Base-by-base conservation (phyloP, 2,888 invertebrate genomes). In the Salpingus planirostris region DNA sequence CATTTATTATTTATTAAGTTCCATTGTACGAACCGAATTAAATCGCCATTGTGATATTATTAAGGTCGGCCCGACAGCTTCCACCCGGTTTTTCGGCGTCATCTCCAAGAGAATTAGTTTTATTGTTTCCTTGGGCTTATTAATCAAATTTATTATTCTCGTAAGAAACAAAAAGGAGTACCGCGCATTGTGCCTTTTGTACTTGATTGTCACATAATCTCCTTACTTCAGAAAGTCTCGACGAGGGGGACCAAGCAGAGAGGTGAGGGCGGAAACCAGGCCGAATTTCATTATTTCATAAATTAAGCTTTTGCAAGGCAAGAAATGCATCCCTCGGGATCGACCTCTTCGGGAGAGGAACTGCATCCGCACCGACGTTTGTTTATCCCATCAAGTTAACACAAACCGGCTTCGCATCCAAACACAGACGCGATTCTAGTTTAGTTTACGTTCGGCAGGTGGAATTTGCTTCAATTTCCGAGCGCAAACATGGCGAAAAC, bases 61-160 rank as follows among this genome's bases (percentile, higher is more conserved):
- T 8, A 7, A 8, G 6, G 18, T 18, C 6, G 6, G 18, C 6
- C 18, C 6, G 18, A 18, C 24, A 23, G 28, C 25, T 18, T 24
- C 18, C 21, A 15, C 24, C 12, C 24, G 26, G 29, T 25, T 42
- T 41, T 41, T 37, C 15, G 25, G 15, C 12, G n/a, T 15, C 15
- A 28, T 24, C 22, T 39, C 29, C 18, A 14, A 40, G 27, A 31
- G 40, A 43, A 46, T 43, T 42, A 42, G 42, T 40, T 46, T 44
- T 37, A 44, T 46, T 44, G 42, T 44, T 44, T 46, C 36, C 37
- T 31, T 29, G 35, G 36, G 39, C 40, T 44, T 42, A 42, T 46
- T 41, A 42, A 44, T 44, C 38, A 42, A 46, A 42, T 44, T 44
- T 39, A 43, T 44, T 46, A 37, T 45, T 41, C 44, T 29, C 31